Evolutionary conservation across 2,797 vertebrate species (phyloP).

Genomic region (Chiroxiphia lanceolata): DNA sequence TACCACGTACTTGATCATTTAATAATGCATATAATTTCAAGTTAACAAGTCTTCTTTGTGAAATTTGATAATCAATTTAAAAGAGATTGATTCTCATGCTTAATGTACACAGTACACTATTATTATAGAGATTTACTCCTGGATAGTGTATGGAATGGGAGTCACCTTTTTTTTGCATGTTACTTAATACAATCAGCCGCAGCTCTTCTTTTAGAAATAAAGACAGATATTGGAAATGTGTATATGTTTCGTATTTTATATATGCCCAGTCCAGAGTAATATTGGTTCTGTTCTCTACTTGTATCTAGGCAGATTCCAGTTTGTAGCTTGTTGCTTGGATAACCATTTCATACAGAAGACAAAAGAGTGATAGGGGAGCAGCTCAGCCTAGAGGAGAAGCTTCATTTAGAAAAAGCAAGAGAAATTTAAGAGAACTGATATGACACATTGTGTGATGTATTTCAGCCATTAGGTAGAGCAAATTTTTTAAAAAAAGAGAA

Average conservation of each 20-base stretch:
- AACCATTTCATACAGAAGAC: not conserved
- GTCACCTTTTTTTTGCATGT: not conserved
- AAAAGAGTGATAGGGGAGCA: not conserved
- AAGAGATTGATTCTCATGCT: not conserved
- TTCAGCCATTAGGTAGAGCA: not conserved
- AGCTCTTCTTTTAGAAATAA: not conserved
- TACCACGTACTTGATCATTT: not conserved
- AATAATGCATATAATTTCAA: not conserved
- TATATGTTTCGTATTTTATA: not conserved
- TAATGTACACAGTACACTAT: not conserved
- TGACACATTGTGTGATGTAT: not conserved
- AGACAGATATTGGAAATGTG: not conserved
- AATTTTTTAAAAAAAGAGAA: not conserved
- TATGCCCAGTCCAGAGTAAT: not conserved
- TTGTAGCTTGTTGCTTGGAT: not conserved
- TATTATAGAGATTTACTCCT: not conserved
- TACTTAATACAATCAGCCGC: not conserved
- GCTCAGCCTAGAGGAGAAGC: not conserved
- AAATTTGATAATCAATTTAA: not conserved
- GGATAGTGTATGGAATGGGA: not conserved
- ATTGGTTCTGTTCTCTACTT: not conserved
- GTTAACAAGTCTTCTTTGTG: not conserved
- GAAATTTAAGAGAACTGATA: not conserved
- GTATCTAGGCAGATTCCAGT: not conserved
- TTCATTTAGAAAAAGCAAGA: not conserved